Evolutionary conservation across 2,888 invertebrate genomes (phyloP), one percentile per base, ranked within the genome.

Genomic region (Acholoe squamosa): DNA sequence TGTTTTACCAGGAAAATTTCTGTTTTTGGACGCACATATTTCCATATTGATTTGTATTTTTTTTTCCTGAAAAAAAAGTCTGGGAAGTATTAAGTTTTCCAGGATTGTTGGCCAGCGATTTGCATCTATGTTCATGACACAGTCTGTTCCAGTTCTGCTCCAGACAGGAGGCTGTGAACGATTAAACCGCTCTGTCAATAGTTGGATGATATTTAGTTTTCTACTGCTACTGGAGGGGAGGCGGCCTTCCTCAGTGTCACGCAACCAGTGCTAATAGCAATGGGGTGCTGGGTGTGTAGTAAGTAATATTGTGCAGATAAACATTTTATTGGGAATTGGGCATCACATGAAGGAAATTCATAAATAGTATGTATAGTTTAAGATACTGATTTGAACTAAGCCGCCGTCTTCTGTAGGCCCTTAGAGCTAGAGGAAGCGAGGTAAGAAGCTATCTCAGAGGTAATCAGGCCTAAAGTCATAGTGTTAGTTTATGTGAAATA

Each of bases 201-300:
- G 28, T 71, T 71, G 71, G 25, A 28, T 28, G 71, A 71, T 71
- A 71, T 71, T 71, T 28, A 14, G 71, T 71, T 71, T 71, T 61
- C 61, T 61, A n/a, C 22, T 61, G 61, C 61, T 61, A n/a, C 22
- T 61, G 61, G n/a, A 0, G 61, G n/a, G 61, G n/a, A 3, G 22
- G 22, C 7, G 61, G 1, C n/a, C 22, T 61, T 43, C 43, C 43
- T 43, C 43, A n/a, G 61, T 14, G 22, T 3, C 61, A 61, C 61
- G 61, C 61, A 61, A 61, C 61, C 61, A 14, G 61, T 61, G 61
- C 61, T 61, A 7, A 61, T 19, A 61, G 61, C 14, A 61, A 61
- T n/a, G 22, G 61, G 61, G 61, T 61, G 61, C 14, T 61, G n/a
- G 61, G 61, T 61, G 22, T 61, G 61, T 61, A 19, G 61, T 3